Base-by-base conservation (phyloP, 2,113 vertebrate genomes). In the Stegastes partitus region DNA sequence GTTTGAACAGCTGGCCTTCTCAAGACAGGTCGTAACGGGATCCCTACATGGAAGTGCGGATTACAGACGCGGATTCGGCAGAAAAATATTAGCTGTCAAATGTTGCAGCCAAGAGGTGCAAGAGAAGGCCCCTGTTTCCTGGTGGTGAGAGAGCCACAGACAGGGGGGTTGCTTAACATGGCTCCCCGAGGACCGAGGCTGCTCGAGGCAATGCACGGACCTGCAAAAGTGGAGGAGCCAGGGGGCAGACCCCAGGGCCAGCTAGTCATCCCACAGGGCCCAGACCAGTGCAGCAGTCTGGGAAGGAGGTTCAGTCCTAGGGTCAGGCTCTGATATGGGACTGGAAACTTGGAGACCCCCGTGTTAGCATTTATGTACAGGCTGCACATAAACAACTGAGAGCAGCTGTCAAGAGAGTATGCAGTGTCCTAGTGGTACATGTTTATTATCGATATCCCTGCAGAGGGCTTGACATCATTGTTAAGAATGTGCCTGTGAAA, bases 1-100 rank as follows among this genome's bases (percentile, higher is more conserved):
- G 96, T 98, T 98, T 98, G 95, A 98, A 98, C 97, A 98, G 97
- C 97, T 98, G 97, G 95, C 91, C 93, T 92, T 79, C 50, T 93
- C 93, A 91, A 94, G 93, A 93, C 89, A 91, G 93, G 91, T 88
- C 88, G 94, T 95, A 94, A 94, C 58, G 88, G 90, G 94, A 95
- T 95, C 94, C 89, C 90, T 83, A 85, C 80, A 47, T 94, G 90
- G 93, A 95, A 94, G 93, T 94, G 88, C 90, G 81, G 91, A 94
- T 92, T 94, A 94, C 92, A 93, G 88, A 93, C 82, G 69, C 67
- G 63, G 85, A 93, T 93, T 94, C 87, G 75, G 89, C 91, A 89
- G 90, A 93, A 94, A 95, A 94, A 94, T 94, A 95, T 94, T 93
- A 93, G 92, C 92, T 94, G 94, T 94, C 92, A 94, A 94, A 85